Evolutionary conservation across 2,113 vertebrate species (phyloP), one percentile per base, ranked within the genome.

Genomic region (Aviceda subcristata): DNA sequence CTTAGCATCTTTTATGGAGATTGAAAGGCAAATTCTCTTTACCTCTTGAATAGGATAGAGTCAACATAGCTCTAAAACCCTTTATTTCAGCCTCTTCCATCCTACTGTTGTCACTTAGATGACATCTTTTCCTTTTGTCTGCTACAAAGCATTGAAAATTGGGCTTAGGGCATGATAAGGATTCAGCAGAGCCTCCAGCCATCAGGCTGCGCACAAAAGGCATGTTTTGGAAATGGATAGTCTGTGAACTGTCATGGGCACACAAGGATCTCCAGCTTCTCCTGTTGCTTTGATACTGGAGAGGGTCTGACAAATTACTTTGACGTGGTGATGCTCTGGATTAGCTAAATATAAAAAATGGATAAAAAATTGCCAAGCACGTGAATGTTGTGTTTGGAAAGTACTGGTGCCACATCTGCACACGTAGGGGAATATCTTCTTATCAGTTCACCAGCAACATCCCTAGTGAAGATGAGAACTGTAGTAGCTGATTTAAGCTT

Each of bases 141-240:
- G 36, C 79, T 71, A 34, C 66, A 85, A 64, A 69, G 77, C 88
- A 57, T 62, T 82, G 81, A 90, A 93, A 96, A 87, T 34, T 27
- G 87, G 94, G 53, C 74, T 85, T 68, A 29, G 91, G 85, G 77
- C 62, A 27, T 18, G 60, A 57, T 94, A 56, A 94, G 71, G 83
- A 77, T 81, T 92, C 68, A 76, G 62, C 62, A 95, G 92, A 95
- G 76, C 77, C 57, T 92, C 86, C 74, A 82, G 83, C 86, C 89
- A 71, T 82, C 57, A 57, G 63, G 45, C 71, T 88, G 4, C 41
- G 55, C 74, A 57, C 53, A 41, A 71, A 84, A 73, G 91, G 43
- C n/a, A 4, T 73, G 80, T 82, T 91, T 82, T 89, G 86, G 89
- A 92, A 96, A 82, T 32, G 12, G 77, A 76, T 79, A 75, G 36